Conservation (phyloP, 2,797 vertebrate species). For the Enteromius anoplus region DNA sequence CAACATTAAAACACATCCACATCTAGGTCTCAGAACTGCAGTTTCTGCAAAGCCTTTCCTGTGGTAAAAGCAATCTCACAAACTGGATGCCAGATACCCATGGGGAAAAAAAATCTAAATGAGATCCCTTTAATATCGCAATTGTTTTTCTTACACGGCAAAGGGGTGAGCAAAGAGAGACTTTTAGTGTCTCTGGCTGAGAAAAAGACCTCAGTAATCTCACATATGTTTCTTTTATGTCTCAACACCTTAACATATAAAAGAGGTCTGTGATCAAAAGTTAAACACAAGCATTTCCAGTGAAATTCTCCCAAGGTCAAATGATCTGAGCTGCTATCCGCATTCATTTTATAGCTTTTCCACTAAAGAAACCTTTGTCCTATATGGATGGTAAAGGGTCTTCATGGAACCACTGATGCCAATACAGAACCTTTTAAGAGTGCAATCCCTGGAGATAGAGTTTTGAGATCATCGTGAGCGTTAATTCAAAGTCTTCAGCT, state of each 20-base stretch:
- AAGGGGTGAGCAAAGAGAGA: background rate
- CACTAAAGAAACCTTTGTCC: no score
- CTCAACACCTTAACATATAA: background rate
- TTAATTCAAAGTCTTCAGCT: background rate
- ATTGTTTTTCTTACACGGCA: slow-evolving; percentile 21
- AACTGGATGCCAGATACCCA: slow-evolving; percentile 15
- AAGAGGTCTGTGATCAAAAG: background rate
- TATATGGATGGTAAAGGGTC: no score
- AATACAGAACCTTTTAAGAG: no score
- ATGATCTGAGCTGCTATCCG: background rate
- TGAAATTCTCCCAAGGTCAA: background rate
- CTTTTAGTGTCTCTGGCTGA: background rate
- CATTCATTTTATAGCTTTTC: background rate
- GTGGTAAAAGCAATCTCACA: slow-evolving; percentile 22
- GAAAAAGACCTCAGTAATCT: background rate
- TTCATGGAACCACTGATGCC: no score
- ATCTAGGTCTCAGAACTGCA: slow-evolving; percentile 6
- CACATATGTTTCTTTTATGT: background rate
- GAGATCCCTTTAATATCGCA: slow-evolving; percentile 33
- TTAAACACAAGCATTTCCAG: background rate
- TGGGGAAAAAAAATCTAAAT: slow-evolving; percentile 26
- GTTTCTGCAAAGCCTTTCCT: slow-evolving; percentile 31
- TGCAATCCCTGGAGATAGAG: no score
- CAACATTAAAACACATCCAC: slow-evolving; percentile 13
- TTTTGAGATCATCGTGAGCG: background rate